Evolutionary conservation across 2,888 invertebrate species (phyloP).

Genomic region (Orthosia gracilis): DNA sequence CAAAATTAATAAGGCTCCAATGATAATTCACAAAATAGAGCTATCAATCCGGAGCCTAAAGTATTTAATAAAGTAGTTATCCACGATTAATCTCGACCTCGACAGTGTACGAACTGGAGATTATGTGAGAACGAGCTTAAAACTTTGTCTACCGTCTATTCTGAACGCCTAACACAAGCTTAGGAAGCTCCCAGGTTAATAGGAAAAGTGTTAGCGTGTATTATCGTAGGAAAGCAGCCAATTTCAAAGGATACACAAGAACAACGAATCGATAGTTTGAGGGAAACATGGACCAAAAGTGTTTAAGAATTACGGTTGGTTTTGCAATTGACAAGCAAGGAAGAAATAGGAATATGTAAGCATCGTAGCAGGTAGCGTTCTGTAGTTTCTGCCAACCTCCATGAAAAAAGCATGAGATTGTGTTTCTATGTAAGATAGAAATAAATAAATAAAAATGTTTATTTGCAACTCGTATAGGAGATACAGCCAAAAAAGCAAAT

Average conservation of each 20-base stretch:
- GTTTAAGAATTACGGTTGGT: not conserved
- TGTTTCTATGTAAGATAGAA: too few species aligned
- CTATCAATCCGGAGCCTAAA: slow-evolving; percentile 26
- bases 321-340: not conserved
- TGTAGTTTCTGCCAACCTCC: too few species aligned
- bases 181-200: slow-evolving; percentile 57
- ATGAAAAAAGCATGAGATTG: too few species aligned
- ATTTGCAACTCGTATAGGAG: too few species aligned
- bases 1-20: slow-evolving; percentile 31
- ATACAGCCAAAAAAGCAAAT: too few species aligned
- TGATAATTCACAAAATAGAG: slow-evolving; percentile 30
- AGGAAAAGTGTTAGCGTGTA: slow-evolving; percentile 56
- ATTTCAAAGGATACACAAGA: slow-evolving; percentile 52
- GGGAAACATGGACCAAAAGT: not conserved
- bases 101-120: slow-evolving; percentile 55
- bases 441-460: too few species aligned
- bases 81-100: slow-evolving; percentile 50
- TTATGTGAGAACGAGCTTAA: slow-evolving; percentile 65
- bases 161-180: slow-evolving; percentile 58
- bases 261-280: slow-evolving; percentile 13
- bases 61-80: slow-evolving; percentile 29
- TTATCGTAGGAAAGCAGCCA: slow-evolving; percentile 42
- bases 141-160: slow-evolving; percentile 62
- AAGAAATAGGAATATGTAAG: too few species aligned
- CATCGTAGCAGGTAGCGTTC: too few species aligned